These are phyloP conservation scores for Distichodus sexfasciatus DNA, from an alignment of 2,797 vertebrate species.

Conservation along the genomic window DNA sequence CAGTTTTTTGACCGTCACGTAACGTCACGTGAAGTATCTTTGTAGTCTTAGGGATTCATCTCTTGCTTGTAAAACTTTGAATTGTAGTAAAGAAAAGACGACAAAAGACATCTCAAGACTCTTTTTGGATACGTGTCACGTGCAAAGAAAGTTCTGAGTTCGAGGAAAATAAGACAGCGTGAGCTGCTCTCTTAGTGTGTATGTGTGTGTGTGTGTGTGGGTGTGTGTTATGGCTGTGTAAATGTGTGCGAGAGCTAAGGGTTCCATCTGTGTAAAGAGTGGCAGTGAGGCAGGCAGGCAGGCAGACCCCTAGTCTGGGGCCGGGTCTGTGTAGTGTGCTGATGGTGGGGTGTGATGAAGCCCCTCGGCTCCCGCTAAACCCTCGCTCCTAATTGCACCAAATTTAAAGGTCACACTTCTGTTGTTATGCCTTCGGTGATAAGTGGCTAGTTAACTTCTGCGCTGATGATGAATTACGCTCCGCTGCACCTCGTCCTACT, in stretches of 20 bases:
- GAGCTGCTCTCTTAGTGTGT: too few species aligned
- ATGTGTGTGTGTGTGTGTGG: constrained; percentile 18
- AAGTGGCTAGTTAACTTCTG: constrained; percentile 7
- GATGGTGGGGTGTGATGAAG: constrained; percentile 1
- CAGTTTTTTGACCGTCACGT: too few species aligned
- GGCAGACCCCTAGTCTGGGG: constrained; percentile 50
- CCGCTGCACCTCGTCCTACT: neutral
- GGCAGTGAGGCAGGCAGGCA: constrained; percentile 36
- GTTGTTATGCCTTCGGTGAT: constrained; percentile 24
- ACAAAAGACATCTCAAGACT: too few species aligned
- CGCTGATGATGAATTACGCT: constrained; percentile 16
- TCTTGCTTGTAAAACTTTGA: too few species aligned
- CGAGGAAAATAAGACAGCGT: too few species aligned
- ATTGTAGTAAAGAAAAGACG: too few species aligned
- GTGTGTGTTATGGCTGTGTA: constrained; percentile 19
- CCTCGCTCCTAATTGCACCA: constrained; percentile 28
- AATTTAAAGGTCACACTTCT: constrained; percentile 36
- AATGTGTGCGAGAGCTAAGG: constrained; percentile 51
- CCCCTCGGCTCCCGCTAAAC: constrained; percentile 8
- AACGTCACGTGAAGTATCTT: too few species aligned
- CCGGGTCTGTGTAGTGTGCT: constrained; percentile 33
- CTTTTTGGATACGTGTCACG: too few species aligned
- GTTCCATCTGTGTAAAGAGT: constrained; percentile 55
- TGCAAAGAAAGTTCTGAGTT: too few species aligned
- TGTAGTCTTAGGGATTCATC: too few species aligned